Evolutionary conservation across 2,797 vertebrate species (phyloP), one percentile per base, ranked within the genome.

Genomic region (Acipenser transmontanus): DNA sequence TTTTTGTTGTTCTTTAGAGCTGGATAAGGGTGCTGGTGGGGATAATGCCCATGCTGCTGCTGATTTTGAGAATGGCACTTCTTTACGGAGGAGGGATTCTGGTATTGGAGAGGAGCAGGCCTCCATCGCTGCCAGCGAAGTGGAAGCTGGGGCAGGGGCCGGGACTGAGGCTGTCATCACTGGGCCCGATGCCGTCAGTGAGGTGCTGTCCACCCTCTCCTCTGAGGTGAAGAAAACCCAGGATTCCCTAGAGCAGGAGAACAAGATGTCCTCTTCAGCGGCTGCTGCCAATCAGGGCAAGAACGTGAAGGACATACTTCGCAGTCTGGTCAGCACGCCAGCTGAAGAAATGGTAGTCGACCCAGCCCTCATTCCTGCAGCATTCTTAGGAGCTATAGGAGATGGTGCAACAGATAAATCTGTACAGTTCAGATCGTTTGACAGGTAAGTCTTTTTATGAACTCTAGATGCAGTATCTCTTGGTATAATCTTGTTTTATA

Each of bases 271-370:
- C 20, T 17, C 85, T 34, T 34, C 34, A 34, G 2, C 34, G 34
- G 34, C 34, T 34, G 34, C 2, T 75, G 74, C 88, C 49, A 72
- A 78, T 49, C 89, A 89, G 79, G 87, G 91, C 71, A 96, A 97
- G 84, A 98, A 88, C 0, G 94, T 99, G 62, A 98, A 95, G 80
- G 97, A 99, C 78, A 99, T 99, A 72, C 87, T 98, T 70, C 91
- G 96, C 70, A 98, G 96, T 82, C 84, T 99, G 9, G 95, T 98
- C 64, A 96, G 91, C 74, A 69, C 82, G 1, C 91, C 93, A 3
- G 78, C 87, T 49, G 95, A 95, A 50, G 93, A 93, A 61, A 65
- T 93, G 66, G 74, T 84, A 9, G 88, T 88, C 74, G 95, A 97
- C 64, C 80, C 93, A 11, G 77, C 83, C 66, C 82, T 98, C 61